These are phyloP conservation scores for Hippotragus niger DNA, from an alignment of 2,113 vertebrate species.

Conservation along the genomic window DNA sequence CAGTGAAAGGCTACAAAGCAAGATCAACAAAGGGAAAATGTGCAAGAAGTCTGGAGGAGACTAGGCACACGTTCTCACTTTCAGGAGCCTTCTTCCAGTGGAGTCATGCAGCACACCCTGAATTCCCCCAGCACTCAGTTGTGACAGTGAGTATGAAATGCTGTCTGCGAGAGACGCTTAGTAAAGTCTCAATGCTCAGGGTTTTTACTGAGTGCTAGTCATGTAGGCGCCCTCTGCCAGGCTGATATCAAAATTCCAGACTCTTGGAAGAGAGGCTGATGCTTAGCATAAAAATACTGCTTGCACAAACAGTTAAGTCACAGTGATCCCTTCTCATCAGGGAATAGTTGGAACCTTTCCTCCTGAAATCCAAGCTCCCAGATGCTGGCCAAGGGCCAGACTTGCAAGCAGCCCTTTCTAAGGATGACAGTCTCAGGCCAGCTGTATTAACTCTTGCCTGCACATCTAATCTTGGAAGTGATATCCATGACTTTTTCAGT, in stretches of 20 bases:
- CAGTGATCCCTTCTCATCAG: neutral
- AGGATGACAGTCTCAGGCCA: neutral
- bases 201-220: neutral
- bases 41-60: neutral
- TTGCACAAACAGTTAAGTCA: neutral
- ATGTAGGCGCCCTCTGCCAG: neutral
- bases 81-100: neutral
- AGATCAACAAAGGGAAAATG: neutral
- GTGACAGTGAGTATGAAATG: neutral
- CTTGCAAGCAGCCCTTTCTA: neutral
- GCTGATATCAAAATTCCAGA: neutral
- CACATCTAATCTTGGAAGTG: neutral
- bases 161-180: neutral
- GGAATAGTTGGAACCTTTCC: neutral
- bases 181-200: neutral
- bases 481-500: neutral
- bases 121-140: neutral
- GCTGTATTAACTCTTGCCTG: neutral
- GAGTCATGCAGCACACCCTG: neutral
- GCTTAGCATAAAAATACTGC: accelerated
- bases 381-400: neutral
- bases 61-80: neutral
- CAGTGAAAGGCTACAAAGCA: neutral
- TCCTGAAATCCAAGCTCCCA: neutral
- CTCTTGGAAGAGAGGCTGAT: neutral